Evolutionary conservation across 2,797 vertebrate species (phyloP), one percentile per base, ranked within the genome.

Genomic region (Poeciliopsis paucimaculata): DNA sequence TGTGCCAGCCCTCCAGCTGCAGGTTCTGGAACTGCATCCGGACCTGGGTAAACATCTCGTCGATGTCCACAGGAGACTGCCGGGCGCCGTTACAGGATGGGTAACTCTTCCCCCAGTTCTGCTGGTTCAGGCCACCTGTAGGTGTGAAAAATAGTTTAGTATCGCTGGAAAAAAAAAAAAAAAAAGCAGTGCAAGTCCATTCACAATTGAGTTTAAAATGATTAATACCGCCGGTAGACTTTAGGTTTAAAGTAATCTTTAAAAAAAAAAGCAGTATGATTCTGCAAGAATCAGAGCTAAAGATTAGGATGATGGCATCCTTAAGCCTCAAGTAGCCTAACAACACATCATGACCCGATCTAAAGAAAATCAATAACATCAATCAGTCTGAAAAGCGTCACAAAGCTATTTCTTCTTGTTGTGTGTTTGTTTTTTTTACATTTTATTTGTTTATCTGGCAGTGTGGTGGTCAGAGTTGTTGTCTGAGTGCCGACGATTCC

Each of bases 11-110:
- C 79, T 97, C 97, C 68, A 99, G 96, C 82, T 95, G 96, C 72
- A 99, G 94, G 91, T 97, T 95, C 93, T 98, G 98, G 84, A 97
- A 97, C 94, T 98, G 97, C 89, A 97, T 93, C 82, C 97, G 95
- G 82, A 98, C 97, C 93, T 97, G 98, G 39, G 97, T 96, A 76
- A 99, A 97, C 70, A 95, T 96, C 92, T 98, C 98, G 43, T 98
- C 97, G 70, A 99, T 97, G 94, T 99, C 97, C 85, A 99, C 97
- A 7, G 98, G 98, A 0, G 98, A 99, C 75, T 99, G 98, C 77
- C 96, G 96, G 90, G 95, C 96, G 76, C 96, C 96, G 88, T 96
- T 97, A 74, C 98, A 99, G 77, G 94, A 92, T 45, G 97, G 96
- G 78, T 97, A 98, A 93, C 95, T 98, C 94, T 97, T 97, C 6